Base-by-base conservation (phyloP, 2,888 invertebrate genomes). In the Plagodis pulveraria region DNA sequence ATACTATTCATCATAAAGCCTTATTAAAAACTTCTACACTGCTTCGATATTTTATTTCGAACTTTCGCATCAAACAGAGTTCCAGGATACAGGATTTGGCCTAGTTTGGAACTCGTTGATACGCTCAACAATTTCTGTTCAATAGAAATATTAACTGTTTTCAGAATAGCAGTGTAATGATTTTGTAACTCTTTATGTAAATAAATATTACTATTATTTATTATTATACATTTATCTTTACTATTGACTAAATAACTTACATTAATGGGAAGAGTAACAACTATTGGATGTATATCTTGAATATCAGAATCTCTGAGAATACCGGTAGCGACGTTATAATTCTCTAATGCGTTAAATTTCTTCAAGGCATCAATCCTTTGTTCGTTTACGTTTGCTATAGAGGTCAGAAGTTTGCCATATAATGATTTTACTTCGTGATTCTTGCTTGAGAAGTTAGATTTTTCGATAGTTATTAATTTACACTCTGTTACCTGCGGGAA, bases 341-440 rank as follows among this genome's bases (percentile, higher is more conserved):
- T 38, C 8, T 54, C 54, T 12, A 54, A 34, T 5, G 10, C 42
- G 5, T 12, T 12, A 40, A 44, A 89, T 86, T 5, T 87, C 10
- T 90, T 89, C 62, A 51, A 83, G 70, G 86, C 86, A 5, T 72
- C 71, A 0, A 85, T 87, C 84, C 73, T 77, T 5, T 78, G 80
- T 12, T 88, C 88, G 4, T 88, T 89, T 66, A 50, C 10, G 43
- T 46, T 43, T 4, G 58, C 58, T 33, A 58, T 50, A 32, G 34
- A 40, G 7, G 38, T 11, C 5, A 58, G 40, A 5, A 58, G 58
- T 44, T 44, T 34, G 5, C 8, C 6, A 40, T 48, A 57, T 40
- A 7, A 10, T 43, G 10, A n/a, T 33, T 5, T 44, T 10, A 33
- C 36, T 9, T 43, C 57, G 6, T 8, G 32, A 34, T 43, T 32